Conservation (phyloP, 2,888 invertebrate species). For the Parascotia fuliginaria region DNA sequence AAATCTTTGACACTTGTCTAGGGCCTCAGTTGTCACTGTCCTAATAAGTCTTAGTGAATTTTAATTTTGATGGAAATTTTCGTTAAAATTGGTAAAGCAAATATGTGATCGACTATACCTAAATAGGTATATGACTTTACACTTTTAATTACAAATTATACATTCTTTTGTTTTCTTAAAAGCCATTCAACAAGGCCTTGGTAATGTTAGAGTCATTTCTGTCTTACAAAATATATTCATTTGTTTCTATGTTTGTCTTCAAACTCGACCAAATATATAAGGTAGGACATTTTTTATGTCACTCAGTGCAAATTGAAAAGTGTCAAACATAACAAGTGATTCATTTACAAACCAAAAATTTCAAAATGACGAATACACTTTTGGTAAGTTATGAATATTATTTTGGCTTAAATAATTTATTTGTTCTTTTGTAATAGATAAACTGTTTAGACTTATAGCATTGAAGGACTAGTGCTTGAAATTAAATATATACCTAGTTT, state of each 20-base stretch:
- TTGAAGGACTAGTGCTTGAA: too few species aligned
- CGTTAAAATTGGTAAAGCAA: too few species aligned
- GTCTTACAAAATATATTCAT: constrained; percentile 60
- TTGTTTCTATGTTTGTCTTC: constrained; percentile 58
- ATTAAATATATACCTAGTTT: too few species aligned
- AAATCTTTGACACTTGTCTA: too few species aligned
- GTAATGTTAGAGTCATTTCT: constrained; percentile 62
- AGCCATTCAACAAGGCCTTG: constrained; percentile 70
- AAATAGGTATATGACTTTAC: constrained; percentile 25
- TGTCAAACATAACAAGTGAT: constrained; percentile 43
- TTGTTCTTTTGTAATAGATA: constrained; percentile 23
- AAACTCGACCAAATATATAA: constrained; percentile 70
- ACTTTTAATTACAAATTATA: constrained; percentile 57
- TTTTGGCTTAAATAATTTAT: constrained; percentile 19
- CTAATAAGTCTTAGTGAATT: too few species aligned
- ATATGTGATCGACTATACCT: too few species aligned
- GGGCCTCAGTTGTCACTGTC: too few species aligned
- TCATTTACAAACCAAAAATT: constrained; percentile 22
- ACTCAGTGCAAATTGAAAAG: constrained; percentile 55
- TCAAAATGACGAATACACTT: constrained; percentile 52
- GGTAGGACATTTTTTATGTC: constrained; percentile 51
- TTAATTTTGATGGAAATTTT: too few species aligned
- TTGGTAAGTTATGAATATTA: constrained; percentile 50
- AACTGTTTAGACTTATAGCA: constrained; percentile 5
- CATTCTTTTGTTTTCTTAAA: constrained; percentile 75